Base-by-base conservation (phyloP, 2,113 vertebrate genomes). In the Semnornis frantzii region DNA sequence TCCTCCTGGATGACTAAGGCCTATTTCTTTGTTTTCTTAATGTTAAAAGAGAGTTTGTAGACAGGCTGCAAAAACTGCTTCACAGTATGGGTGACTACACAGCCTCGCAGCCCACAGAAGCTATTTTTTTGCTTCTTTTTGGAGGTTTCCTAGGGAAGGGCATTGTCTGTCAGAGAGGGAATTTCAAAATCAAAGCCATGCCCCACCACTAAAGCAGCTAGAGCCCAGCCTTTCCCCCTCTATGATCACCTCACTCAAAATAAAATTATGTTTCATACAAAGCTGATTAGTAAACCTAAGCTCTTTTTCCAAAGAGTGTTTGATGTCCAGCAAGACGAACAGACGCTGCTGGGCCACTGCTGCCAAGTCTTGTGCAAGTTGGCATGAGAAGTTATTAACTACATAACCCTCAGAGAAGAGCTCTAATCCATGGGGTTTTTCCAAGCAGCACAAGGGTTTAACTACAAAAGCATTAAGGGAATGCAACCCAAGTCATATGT, bases 201-300 rank as follows among this genome's bases (percentile, higher is more conserved):
- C 6, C 70, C 17, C 30, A 65, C 15, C 68, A 75, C 37, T 4
- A 57, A 28, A 75, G 19, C 60, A 87, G 57, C 23, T 4, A 64
- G 17, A 87, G 46, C 15, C 27, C 48, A 82, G 18, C 23, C 39
- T 42, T 87, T 33, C 9, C 79, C 62, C 75, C 17, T 46, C 59
- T 50, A 7, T 46, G 54, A 68, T n/a, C 20, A 33, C 12, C 30
- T 37, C 71, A n/a, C 58, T 44, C 63, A 78, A 87, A 94, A 70
- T 24, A 62, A 60, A 73, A 30, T 11, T 39, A 10, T 74, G 48
- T 54, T 76, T 71, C 31, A 18, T 44, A 31, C 37, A 44, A 89
- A 93, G 71, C 82, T 82, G 66, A 87, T 94, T 75, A 87, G 54
- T 37, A 59, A 79, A 92, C 57, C 66, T 59, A 78, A 89, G 65